Evolutionary conservation across 2,113 vertebrate species (phyloP), one percentile per base, ranked within the genome.

Genomic region (Anarhynchus alexandrinus): DNA sequence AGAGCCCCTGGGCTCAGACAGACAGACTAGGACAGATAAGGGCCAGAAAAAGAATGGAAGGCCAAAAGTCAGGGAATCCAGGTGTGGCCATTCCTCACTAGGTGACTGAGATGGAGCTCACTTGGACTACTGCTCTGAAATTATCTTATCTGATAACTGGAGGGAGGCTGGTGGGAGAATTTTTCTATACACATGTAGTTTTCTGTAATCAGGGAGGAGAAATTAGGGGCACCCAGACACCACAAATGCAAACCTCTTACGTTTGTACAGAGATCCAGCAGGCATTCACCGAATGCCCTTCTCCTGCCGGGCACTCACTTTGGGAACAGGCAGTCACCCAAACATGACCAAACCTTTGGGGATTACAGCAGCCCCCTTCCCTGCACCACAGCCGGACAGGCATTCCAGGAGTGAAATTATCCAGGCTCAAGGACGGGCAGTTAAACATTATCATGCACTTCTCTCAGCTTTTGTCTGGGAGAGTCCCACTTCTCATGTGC

Each of bases 391-490:
- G 78, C 52, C 0, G 0, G 22, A 26, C 45, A 76, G 73, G 45
- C 85, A 90, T 95, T 91, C 89, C 89, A 78, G 38, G 40, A 78
- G 23, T 86, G 78, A 90, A 80, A 78, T 49, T 83, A 65, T 47
- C 74, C 93, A 97, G 91, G 70, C 78, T 81, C 87, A 91, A 84
- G 81, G 87, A 90, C 3, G 10, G 38, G 10, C 78, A 90, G 82
- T 70, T 88, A 91, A 95, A 92, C 55, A 64, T 91, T 93, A 86
- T 80, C 82, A 71, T 2, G 3, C 38, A 38, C 21, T 85, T 85
- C 93, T 97, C 61, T 78, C 66, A 77, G 42, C n/a, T 94, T 90
- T 86, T 72, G 62, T 61, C 45, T 90, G 62, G 62, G 70, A 94
- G 70, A 89, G 91, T 55, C 86, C n/a, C 71, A 52, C 54, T 94